phyloP scores from a whole-genome alignment of 2,797 vertebrate genomes.

The Onychomys leucogaster region DNA sequence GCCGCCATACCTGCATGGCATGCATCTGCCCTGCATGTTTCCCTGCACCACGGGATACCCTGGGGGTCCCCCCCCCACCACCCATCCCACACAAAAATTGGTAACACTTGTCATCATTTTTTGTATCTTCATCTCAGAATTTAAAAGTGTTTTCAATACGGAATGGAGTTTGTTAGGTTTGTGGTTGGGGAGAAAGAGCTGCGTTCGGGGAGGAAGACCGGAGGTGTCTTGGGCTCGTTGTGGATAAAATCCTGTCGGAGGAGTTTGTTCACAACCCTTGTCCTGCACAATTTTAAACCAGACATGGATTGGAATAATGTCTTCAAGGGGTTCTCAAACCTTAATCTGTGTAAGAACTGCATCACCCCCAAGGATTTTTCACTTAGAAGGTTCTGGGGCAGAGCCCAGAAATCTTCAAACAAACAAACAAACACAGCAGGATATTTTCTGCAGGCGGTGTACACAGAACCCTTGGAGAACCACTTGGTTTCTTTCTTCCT shows the following conservation, averaged over 20 bases:
- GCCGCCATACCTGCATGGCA: too few species aligned
- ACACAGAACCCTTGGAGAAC: slow-evolving; percentile 52
- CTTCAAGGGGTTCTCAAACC: slow-evolving; percentile 19
- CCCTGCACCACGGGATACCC: too few species aligned
- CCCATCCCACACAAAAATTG: too few species aligned
- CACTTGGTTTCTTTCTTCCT: neutral
- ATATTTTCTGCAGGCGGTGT: slow-evolving; percentile 22
- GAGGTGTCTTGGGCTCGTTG: neutral
- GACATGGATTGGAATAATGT: neutral
- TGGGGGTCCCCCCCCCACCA: too few species aligned
- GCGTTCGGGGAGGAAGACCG: neutral
- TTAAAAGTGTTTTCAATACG: neutral
- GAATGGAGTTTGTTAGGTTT: neutral
- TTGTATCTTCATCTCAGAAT: neutral
- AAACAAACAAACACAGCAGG: slow-evolving; percentile 33
- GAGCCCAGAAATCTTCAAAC: slow-evolving; percentile 32
- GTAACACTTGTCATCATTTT: neutral
- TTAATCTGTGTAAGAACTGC: neutral
- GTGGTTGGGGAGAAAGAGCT: neutral
- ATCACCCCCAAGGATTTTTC: neutral
- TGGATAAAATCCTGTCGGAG: neutral
- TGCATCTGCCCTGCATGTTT: too few species aligned
- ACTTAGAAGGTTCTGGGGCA: neutral
- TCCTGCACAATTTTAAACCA: slow-evolving; percentile 1
- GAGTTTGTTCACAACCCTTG: neutral